Evolutionary conservation across 2,113 vertebrate genomes (phyloP).

Genomic region (Crotalus viridis): DNA sequence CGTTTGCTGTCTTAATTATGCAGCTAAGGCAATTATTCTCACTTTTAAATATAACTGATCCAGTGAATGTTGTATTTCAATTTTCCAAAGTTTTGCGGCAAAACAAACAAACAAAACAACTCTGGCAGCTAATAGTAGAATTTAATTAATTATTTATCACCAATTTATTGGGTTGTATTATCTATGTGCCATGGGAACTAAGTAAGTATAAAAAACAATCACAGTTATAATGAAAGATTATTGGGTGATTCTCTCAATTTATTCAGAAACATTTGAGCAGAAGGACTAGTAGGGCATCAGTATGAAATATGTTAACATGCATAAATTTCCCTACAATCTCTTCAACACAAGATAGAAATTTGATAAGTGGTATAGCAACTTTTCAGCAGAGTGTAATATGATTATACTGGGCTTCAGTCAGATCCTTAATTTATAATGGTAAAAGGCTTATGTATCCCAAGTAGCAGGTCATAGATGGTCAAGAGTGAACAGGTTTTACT

Average conservation of each 20-base stretch:
- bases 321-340: neutral
- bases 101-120: neutral
- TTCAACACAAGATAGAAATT: neutral
- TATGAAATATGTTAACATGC: neutral
- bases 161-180: neutral
- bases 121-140: neutral
- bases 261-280: neutral
- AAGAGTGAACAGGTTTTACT: neutral
- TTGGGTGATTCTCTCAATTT: neutral
- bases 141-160: neutral
- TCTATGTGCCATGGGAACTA: neutral
- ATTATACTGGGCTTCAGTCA: neutral
- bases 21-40: neutral
- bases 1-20: neutral
- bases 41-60: neutral
- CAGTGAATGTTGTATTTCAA: neutral
- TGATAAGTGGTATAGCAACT: neutral
- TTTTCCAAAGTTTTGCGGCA: neutral
- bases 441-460: neutral
- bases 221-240: neutral
- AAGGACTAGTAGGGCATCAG: neutral
- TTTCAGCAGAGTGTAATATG: neutral
- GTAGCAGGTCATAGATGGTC: neutral
- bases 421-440: neutral
- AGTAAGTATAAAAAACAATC: neutral